Evolutionary conservation across 2,888 invertebrate genomes (phyloP), one percentile per base, ranked within the genome.

Genomic region (Hoplodrina ambigua): DNA sequence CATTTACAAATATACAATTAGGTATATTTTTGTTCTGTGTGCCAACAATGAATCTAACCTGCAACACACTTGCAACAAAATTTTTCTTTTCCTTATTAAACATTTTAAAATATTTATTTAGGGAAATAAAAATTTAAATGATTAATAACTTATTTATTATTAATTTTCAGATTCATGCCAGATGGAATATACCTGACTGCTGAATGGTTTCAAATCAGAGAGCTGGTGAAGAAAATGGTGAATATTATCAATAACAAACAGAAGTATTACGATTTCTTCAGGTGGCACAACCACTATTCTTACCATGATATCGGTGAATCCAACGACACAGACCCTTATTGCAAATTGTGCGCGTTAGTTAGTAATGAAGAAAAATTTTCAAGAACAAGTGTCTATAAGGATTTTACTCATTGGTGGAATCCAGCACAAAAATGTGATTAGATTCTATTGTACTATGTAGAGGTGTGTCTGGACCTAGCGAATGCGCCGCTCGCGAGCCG

Each of bases 271-370:
- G 70, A 80, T 11, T 89, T 79, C 56, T 89, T 90, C 69, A 87
- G 79, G 57, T 90, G 90, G 90, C 86, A 82, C 56, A 88, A 88
- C 52, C 80, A 89, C 71, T 90, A 89, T 50, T 82, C 85, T 1
- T 90, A 85, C 66, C 82, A 86, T 19, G 30, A 58, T 17, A 56
- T 61, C 2, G 17, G 59, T 11, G 84, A 85, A 2, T 69, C 71
- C 0, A 61, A 64, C 0, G 74, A 82, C 0, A 80, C 82, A 0
- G 83, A 87, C 33, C 59, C 69, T 0, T 85, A 78, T 37, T 88
- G 87, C 44, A 74, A 78, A 55, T 60, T 88, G 0, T 88, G 88
- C 54, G 61, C 64, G 1, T 56, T 75, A 58, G 13, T 79, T 8
- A 75, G 76, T 54, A 52, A 81, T 1, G 37, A 72, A 11, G 46